Base-by-base conservation (phyloP, 2,113 vertebrate species). In the Notechis scutatus region DNA sequence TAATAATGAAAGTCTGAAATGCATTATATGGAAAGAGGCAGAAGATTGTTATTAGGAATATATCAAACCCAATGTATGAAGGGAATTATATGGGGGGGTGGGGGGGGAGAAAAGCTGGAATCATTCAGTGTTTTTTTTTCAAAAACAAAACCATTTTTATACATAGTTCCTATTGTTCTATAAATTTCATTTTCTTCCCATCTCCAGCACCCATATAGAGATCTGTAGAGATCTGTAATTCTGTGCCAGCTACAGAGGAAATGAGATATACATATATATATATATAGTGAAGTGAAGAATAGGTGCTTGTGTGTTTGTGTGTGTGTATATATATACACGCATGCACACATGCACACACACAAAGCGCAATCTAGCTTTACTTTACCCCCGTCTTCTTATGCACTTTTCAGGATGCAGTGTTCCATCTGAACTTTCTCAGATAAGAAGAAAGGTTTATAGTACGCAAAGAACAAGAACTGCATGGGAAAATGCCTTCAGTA, bases 401-500 rank as follows among this genome's bases (percentile, higher is more conserved):
- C 95, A 94, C 91, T 95, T 95, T 96, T 97, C 96, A 95, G 94
- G 95, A 93, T 96, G 95, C 95, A 94, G 92, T 96, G 97, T 96
- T 96, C 92, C 96, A 96, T 97, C 95, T 94, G 94, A 96, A 92
- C 95, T 96, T 97, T 96, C 95, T 97, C 96, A 97, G 94, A 97
- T 94, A 95, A 96, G 97, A 10, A 90, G 74, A 96, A 81, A 97
- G 93, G 95, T 97, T 98, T 97, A 96, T 95, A 97, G 94, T 95
- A 94, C 94, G 93, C 95, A 96, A 96, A 96, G 96, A 97, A 96
- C 93, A 93, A 96, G 96, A 96, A 97, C 94, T 97, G 97, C 97
- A 97, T 97, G 98, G 97, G 98, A 98, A 98, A 98, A 97, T 97
- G 96, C 95, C 95, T 97, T 96, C 91, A 89, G 93, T 97, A 97